These are phyloP conservation scores for Turnix velox DNA, from an alignment of 2,113 vertebrate species.

Conservation along the genomic window DNA sequence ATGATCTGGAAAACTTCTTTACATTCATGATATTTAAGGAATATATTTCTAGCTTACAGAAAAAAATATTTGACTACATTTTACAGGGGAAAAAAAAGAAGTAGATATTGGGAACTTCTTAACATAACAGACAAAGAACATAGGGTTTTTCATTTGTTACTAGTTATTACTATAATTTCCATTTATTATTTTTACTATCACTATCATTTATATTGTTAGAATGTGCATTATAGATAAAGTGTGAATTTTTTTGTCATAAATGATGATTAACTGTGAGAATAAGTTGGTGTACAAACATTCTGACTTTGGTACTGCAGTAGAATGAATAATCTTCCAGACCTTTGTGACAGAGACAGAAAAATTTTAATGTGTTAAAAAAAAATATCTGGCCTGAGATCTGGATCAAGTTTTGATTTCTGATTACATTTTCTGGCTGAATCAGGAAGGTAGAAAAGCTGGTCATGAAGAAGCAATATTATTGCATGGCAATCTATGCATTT, in stretches of 20 bases:
- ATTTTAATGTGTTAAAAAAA: not conserved
- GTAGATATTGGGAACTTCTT: not conserved
- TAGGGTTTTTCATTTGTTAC: not conserved
- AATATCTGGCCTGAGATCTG: not conserved
- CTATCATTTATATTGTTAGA: too few species aligned
- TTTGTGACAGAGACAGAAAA: not conserved
- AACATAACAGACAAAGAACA: not conserved
- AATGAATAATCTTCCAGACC: not conserved
- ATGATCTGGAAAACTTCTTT: not conserved
- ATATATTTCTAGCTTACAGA: not conserved
- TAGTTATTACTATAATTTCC: too few species aligned
- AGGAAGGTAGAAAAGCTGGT: not conserved
- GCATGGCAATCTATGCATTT: accelerated
- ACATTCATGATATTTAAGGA: not conserved
- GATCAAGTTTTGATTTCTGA: not conserved
- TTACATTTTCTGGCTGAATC: not conserved
- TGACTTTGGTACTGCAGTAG: not conserved
- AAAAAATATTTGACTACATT: not conserved
- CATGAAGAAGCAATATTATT: not conserved
- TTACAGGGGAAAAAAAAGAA: not conserved
- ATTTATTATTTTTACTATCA: too few species aligned
- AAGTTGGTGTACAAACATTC: not conserved
- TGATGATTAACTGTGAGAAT: not conserved
- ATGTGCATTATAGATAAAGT: not conserved
- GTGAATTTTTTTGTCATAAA: not conserved